Evolutionary conservation across 2,113 vertebrate species (phyloP).

Genomic region (Apteryx mantelli): DNA sequence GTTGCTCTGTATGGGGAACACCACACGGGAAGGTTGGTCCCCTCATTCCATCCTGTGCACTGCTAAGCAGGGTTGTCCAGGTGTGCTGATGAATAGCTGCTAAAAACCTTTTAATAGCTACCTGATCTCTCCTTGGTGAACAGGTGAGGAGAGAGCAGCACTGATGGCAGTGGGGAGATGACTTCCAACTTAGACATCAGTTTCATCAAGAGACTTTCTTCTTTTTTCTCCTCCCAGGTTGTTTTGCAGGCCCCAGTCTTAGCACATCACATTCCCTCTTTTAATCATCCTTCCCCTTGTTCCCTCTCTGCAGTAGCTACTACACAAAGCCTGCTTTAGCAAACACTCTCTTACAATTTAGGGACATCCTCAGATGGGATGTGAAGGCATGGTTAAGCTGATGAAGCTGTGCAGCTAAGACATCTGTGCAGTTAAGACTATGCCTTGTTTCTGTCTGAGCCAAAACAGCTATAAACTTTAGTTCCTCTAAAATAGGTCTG

Average conservation of each 20-base stretch:
- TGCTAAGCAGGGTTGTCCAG: conserved; percentile 9
- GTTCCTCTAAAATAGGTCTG: neutral
- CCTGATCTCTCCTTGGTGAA: neutral
- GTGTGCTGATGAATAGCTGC: neutral
- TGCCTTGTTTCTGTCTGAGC: neutral
- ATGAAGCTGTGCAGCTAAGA: neutral
- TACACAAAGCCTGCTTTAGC: neutral
- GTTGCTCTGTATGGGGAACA: conserved; percentile 70
- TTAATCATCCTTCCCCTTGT: neutral
- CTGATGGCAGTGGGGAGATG: neutral
- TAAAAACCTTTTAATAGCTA: conserved; percentile 30
- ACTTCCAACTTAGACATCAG: neutral
- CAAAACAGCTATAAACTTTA: neutral
- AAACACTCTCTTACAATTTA: neutral
- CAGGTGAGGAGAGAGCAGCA: neutral
- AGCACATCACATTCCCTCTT: neutral
- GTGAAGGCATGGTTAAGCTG: neutral
- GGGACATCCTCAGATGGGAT: neutral
- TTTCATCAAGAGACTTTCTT: neutral
- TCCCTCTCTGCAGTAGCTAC: neutral
- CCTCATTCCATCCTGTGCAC: neutral
- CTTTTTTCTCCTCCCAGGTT: neutral
- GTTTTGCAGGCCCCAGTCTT: neutral
- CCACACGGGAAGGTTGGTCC: conserved; percentile 57
- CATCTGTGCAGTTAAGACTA: neutral